Evolutionary conservation across 2,797 vertebrate species (phyloP).

Genomic region (Semotilus atromaculatus): DNA sequence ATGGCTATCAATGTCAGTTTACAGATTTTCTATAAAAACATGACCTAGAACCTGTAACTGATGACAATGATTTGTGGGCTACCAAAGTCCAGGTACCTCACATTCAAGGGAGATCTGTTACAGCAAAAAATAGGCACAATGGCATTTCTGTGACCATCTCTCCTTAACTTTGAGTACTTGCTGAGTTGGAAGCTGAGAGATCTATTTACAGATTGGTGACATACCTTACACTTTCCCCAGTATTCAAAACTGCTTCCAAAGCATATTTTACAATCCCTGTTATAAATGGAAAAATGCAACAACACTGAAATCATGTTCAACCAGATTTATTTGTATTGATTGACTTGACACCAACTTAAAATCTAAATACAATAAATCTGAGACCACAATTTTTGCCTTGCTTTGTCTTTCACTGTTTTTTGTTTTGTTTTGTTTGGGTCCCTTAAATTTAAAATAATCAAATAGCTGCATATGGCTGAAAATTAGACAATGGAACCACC

Average conservation of each 20-base stretch:
- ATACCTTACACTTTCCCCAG: slow-evolving; percentile 15
- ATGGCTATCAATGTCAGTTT: slow-evolving; percentile 23
- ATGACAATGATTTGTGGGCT: slow-evolving; percentile 17
- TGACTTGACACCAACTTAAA: slow-evolving; percentile 60
- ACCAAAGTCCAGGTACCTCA: slow-evolving; percentile 3
- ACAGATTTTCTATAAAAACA: background rate
- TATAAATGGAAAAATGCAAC: slow-evolving; percentile 58
- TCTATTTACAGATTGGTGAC: slow-evolving; percentile 32
- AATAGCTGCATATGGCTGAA: background rate
- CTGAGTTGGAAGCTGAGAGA: slow-evolving; percentile 47
- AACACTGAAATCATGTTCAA: slow-evolving; percentile 60
- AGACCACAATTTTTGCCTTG: slow-evolving; percentile 54
- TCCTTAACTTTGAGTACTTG: slow-evolving; percentile 16
- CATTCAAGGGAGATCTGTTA: slow-evolving; percentile 46
- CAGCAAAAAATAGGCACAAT: slow-evolving; percentile 28
- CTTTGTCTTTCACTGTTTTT: slow-evolving; percentile 36
- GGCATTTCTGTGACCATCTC: slow-evolving; percentile 22
- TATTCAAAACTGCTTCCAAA: slow-evolving; percentile 49
- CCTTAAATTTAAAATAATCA: background rate
- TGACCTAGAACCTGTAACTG: background rate
- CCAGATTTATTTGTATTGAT: slow-evolving; percentile 57
- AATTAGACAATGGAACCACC: background rate
- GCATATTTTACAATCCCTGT: slow-evolving; percentile 19
- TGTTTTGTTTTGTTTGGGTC: background rate
- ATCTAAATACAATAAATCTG: slow-evolving; percentile 74